phyloP scores from a whole-genome alignment of 2,113 vertebrate species.

The Anoura caudifer region DNA sequence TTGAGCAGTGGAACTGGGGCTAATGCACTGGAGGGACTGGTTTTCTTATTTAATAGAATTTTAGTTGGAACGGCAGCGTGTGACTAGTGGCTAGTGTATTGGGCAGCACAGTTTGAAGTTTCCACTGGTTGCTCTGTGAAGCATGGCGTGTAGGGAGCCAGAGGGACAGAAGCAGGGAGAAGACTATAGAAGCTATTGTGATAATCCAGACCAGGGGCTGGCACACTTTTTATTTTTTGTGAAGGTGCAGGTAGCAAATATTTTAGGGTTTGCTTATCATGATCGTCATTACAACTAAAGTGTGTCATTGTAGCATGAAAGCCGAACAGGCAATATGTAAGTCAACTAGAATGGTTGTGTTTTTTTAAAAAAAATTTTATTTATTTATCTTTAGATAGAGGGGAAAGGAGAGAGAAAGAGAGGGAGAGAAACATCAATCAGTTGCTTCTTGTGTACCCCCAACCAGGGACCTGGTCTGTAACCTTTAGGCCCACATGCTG shows the following conservation, averaged over 20 bases:
- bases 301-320: neutral
- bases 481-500: too few species aligned
- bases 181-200: neutral
- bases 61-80: neutral
- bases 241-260: neutral
- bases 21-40: neutral
- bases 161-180: neutral
- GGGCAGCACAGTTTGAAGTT: neutral
- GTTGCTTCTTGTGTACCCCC: too few species aligned
- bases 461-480: too few species aligned
- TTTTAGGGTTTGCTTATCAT: neutral
- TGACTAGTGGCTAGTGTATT: neutral
- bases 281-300: neutral
- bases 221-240: neutral
- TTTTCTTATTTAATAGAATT: neutral
- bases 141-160: neutral
- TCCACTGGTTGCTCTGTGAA: neutral
- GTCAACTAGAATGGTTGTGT: neutral
- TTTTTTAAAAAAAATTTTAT: neutral
- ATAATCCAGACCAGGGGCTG: neutral
- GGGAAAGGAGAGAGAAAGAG: too few species aligned
- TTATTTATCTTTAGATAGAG: too few species aligned
- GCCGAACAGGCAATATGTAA: neutral
- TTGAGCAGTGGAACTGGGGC: neutral
- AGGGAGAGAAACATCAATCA: too few species aligned